Conservation (phyloP, 2,888 invertebrate genomes). For the Epinotia bilunana region DNA sequence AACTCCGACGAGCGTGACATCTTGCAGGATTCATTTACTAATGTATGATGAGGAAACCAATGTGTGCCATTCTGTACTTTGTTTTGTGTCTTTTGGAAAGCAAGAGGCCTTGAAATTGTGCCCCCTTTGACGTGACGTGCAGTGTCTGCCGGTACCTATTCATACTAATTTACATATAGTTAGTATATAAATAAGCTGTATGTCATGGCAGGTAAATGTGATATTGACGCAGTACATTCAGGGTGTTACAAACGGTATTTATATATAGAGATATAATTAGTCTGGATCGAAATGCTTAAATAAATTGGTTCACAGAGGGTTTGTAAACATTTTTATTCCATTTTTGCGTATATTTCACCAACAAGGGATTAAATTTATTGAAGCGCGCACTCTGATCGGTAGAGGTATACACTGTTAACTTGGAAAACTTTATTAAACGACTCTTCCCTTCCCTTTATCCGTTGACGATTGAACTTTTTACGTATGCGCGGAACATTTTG, state of each 20-base stretch:
- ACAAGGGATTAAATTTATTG: slow-evolving; percentile 21
- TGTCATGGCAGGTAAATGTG: background rate
- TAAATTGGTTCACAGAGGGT: background rate
- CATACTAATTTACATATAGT: background rate
- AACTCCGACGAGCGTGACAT: slow-evolving; percentile 48
- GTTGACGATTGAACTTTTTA: slow-evolving; percentile 27
- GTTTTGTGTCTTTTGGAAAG: slow-evolving; percentile 14
- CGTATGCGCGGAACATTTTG: slow-evolving; percentile 21
- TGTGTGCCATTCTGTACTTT: slow-evolving; percentile 31
- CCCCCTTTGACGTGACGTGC: background rate
- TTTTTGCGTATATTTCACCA: slow-evolving; percentile 17
- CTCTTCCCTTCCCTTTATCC: slow-evolving; percentile 23
- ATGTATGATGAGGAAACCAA: slow-evolving; percentile 41
- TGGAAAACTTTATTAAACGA: slow-evolving; percentile 30
- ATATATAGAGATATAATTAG: background rate
- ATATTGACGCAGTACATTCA: background rate
- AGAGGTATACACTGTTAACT: slow-evolving; percentile 20
- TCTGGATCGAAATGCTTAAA: background rate
- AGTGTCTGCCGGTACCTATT: background rate
- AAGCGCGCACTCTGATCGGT: slow-evolving; percentile 14
- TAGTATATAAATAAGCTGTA: background rate
- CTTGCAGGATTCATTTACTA: slow-evolving; percentile 45
- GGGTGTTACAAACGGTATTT: background rate
- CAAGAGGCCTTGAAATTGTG: background rate
- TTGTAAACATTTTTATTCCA: background rate